These are phyloP conservation scores for Cynoglossus semilaevis DNA, from an alignment of 2,113 vertebrate species.

Conservation along the genomic window DNA sequence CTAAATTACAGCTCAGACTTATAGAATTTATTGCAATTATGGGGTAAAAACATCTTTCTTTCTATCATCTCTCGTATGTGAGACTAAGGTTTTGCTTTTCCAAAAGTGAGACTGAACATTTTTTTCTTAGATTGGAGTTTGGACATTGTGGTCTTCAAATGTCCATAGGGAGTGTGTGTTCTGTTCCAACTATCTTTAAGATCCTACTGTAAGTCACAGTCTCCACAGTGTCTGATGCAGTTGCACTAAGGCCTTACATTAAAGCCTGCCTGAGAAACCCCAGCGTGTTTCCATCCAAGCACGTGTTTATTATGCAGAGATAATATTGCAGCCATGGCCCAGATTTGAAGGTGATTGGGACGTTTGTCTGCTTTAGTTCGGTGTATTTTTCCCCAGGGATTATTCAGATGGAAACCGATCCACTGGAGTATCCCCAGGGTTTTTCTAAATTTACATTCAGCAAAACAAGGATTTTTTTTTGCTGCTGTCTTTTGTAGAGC, in stretches of 20 bases:
- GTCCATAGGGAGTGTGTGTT: too few relatives aligned
- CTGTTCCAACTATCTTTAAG: too few relatives aligned
- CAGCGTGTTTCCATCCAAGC: constrained; percentile 42
- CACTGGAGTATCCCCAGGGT: constrained; percentile 47
- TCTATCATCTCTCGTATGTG: too few relatives aligned
- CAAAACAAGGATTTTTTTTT: constrained; percentile 45
- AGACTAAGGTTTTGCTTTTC: too few relatives aligned
- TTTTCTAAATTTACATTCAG: constrained; percentile 61
- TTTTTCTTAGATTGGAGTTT: too few relatives aligned
- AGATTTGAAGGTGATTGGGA: constrained; percentile 40
- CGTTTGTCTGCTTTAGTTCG: constrained; percentile 59
- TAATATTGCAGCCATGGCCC: constrained; percentile 42
- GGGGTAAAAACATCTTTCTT: too few relatives aligned
- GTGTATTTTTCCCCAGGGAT: constrained; percentile 46
- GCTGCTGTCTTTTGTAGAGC: constrained; percentile 24
- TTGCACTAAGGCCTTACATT: constrained; percentile 10
- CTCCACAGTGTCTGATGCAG: too few relatives aligned
- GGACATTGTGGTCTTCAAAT: too few relatives aligned
- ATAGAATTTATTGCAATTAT: too few relatives aligned
- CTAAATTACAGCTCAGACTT: too few relatives aligned
- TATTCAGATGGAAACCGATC: constrained; percentile 39
- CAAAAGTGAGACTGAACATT: too few relatives aligned
- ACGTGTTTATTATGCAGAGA: constrained; percentile 35
- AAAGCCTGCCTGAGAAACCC: constrained; percentile 23
- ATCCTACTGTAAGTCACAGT: too few relatives aligned